Evolutionary conservation across 1,140 invertebrate species (phyloP), one percentile per base, ranked within the genome.

Genomic region (Zaprionus davidi): DNA sequence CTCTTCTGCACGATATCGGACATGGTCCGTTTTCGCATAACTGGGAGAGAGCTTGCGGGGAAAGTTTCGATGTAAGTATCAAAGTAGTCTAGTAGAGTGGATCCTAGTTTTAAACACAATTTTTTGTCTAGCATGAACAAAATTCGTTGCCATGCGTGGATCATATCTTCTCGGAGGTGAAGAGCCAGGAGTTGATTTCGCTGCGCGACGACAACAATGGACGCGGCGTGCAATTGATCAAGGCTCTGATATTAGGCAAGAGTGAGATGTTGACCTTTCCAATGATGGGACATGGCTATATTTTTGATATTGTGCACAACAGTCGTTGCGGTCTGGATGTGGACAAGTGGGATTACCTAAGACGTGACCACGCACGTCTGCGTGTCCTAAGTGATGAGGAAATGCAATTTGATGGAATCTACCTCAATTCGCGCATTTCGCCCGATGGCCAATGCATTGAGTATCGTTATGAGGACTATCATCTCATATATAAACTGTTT

Each of bases 261-360:
- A 66, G 55, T 28, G 69, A 87, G 24, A 34, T 65, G 7, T 24
- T 92, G 3, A 22, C 60, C 3, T 88, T 78, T 64, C 78, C 85
- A 2, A 88, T 88, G 85, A 56, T 88, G 69, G 71, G 74, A 0
- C 69, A 78, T 15, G 70, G 22, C 5, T 88, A 88, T 17, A 81
- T 88, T 1, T 88, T 88, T 31, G 84, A 88, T 46, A 95, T 96
- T 75, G 94, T 96, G 1, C 93, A 94, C 26, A 96, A 96, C 82
- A 93, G 94, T 62, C 82, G 93, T 12, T 95, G 94, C 75, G 94
- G 94, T 17, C 93, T 96, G 31, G 96, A 96, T 93, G 96, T 96
- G 5, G 96, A 96, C 88, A 96, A 96, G 91, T 96, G 94, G 94
- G 96, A 96, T 82, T 96, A 96, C 78, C 93, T 96, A 53, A 90